These are phyloP conservation scores for Scartelaos histophorus DNA, from an alignment of 2,113 vertebrate species.

Conservation along the genomic window DNA sequence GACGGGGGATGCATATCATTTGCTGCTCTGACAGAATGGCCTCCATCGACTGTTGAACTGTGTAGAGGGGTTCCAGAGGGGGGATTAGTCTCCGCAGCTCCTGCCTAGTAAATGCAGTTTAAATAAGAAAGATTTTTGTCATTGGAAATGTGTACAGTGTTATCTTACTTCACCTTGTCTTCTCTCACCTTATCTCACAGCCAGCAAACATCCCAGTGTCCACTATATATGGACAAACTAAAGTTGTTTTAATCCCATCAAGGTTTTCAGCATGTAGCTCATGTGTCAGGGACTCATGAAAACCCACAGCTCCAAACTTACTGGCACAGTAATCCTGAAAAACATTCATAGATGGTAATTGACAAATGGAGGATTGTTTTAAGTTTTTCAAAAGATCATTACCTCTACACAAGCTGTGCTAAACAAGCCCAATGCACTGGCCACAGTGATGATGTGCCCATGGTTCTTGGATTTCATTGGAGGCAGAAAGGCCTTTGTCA, in stretches of 20 bases:
- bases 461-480: conserved; percentile 60
- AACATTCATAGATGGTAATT: not conserved
- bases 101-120: conserved; percentile 43
- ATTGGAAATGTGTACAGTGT: not conserved
- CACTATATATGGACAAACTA: conserved; percentile 73
- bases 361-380: not conserved
- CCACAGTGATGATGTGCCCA: conserved; percentile 60
- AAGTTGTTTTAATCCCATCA: conserved; percentile 70
- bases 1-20: conserved; percentile 64
- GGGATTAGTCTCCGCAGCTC: conserved; percentile 60
- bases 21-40: conserved; percentile 68
- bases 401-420: conserved; percentile 71
- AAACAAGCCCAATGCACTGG: conserved; percentile 64
- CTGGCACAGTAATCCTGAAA: conserved; percentile 76
- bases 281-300: conserved; percentile 73
- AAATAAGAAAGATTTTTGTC: rapidly evolving
- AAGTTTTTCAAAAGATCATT: not conserved
- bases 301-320: conserved; percentile 74
- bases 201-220: conserved; percentile 72
- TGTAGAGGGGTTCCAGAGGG: conserved; percentile 65
- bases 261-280: conserved; percentile 64
- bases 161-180: too few relatives aligned
- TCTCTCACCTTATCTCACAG: conserved; percentile 65
- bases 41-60: conserved; percentile 69
- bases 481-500: conserved; percentile 71